Conservation (phyloP, 1,140 invertebrate species). For the Tetragnatha versicolor region DNA sequence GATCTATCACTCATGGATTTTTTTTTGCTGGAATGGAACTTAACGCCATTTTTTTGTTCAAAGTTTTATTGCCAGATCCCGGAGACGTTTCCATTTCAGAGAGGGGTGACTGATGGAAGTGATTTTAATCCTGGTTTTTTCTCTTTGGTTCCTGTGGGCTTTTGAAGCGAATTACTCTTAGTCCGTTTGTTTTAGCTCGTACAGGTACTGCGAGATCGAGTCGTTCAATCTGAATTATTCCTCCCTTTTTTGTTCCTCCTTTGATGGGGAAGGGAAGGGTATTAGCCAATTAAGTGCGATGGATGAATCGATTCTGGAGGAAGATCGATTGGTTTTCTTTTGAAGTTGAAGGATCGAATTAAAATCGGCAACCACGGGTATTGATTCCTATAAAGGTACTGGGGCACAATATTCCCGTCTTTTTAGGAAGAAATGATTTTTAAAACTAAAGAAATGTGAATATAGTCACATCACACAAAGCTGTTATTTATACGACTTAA, state of each 20-base stretch:
- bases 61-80: constrained; percentile 1
- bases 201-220: not conserved
- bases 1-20: constrained; percentile 14
- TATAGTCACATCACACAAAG: too few species aligned
- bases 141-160: not conserved
- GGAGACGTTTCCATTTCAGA: constrained; percentile 32
- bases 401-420: too few species aligned
- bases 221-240: constrained; percentile 6
- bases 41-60: not conserved
- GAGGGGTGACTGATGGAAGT: constrained; percentile 2
- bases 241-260: too few species aligned
- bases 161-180: not conserved
- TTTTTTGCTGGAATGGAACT: too few species aligned
- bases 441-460: too few species aligned
- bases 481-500: too few species aligned
- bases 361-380: too few species aligned
- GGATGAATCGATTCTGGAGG: too few species aligned
- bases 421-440: too few species aligned
- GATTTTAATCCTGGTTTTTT: constrained; percentile 15
- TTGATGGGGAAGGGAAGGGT: not conserved
- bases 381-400: too few species aligned
- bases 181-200: not conserved
- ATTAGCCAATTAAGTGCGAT: not conserved
- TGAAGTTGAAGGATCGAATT: too few species aligned
- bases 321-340: too few species aligned